A percentile compares a stretch with the other conserved stretches of the same genome.
These are phyloP conservation scores for Poecilia wingei DNA, from an alignment of 2,797 vertebrate species.

Conservation along the genomic window DNA sequence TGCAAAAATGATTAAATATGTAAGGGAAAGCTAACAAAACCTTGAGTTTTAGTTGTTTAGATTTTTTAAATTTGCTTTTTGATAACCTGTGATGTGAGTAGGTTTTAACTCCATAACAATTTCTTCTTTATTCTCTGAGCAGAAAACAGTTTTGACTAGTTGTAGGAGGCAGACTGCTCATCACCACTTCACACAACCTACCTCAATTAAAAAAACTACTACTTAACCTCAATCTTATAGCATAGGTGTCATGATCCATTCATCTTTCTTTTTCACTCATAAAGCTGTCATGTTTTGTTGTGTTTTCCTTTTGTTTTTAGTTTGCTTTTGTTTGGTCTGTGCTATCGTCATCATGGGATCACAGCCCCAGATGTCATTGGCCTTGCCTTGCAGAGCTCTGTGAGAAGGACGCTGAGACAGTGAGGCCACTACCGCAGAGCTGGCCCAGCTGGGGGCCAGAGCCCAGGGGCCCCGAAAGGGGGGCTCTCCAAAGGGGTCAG, in stretches of 20 bases:
- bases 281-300: slow-evolving; percentile 76
- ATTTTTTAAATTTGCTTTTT: not conserved
- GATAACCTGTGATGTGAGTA: not conserved
- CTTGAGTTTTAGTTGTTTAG: not conserved
- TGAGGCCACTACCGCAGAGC: slow-evolving; percentile 74
- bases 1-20: not conserved
- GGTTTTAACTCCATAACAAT: not conserved
- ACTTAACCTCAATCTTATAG: slow-evolving; percentile 11
- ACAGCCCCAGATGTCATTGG: slow-evolving; percentile 87
- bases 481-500: slow-evolving; percentile 80
- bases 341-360: slow-evolving; percentile 83
- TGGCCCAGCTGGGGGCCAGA: slow-evolving; percentile 72
- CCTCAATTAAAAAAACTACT: not conserved
- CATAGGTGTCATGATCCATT: slow-evolving; percentile 63
- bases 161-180: not conserved
- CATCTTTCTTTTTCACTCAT: slow-evolving; percentile 74
- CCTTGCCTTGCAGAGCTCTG: slow-evolving; percentile 86
- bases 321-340: slow-evolving; percentile 79
- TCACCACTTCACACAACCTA: slow-evolving; percentile 1
- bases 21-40: not conserved
- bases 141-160: not conserved
- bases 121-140: not conserved
- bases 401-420: slow-evolving; percentile 78
- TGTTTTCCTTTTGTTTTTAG: slow-evolving; percentile 72
- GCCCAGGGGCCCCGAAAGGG: slow-evolving; percentile 71